A percentile compares a stretch with the other conserved stretches of the same genome.
Conservation (phyloP, 2,113 vertebrate species). For the Salvelinus alpinus region DNA sequence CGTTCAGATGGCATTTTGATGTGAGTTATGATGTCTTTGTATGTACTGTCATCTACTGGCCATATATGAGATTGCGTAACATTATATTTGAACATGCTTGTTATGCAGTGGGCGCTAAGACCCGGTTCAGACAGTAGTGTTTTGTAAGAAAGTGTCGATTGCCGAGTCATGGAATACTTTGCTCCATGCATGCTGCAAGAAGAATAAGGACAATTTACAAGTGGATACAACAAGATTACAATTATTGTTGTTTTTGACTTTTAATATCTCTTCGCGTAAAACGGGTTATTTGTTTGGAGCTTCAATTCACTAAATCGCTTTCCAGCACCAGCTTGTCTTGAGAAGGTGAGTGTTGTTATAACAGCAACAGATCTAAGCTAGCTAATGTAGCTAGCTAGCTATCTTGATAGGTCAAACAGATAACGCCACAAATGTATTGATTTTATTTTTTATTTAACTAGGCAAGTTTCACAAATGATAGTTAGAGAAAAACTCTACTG, state of each 20-base stretch:
- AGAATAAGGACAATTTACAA: slow-evolving; percentile 3
- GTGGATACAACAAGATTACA: neutral
- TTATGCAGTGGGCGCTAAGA: slow-evolving; percentile 14
- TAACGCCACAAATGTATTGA: no score
- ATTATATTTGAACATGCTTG: neutral
- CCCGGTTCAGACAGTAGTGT: neutral
- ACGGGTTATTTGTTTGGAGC: neutral
- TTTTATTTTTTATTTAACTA: no score
- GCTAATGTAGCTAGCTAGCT: no score
- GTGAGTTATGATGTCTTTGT: slow-evolving; percentile 27
- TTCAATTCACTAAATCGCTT: neutral
- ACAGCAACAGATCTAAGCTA: neutral
- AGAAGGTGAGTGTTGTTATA: slow-evolving; percentile 10
- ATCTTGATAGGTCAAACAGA: neutral
- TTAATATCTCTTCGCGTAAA: neutral
- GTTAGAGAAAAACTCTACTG: no score
- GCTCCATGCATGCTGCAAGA: slow-evolving; percentile 27
- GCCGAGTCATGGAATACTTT: slow-evolving; percentile 41
- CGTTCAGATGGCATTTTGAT: neutral
- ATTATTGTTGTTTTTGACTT: neutral
- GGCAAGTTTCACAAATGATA: no score
- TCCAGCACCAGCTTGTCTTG: slow-evolving; percentile 13
- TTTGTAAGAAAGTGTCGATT: slow-evolving; percentile 35
- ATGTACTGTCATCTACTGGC: slow-evolving; percentile 49
- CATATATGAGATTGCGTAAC: neutral